Base-by-base conservation (phyloP, 2,113 vertebrate species). In the Nothoprocta perdicaria region DNA sequence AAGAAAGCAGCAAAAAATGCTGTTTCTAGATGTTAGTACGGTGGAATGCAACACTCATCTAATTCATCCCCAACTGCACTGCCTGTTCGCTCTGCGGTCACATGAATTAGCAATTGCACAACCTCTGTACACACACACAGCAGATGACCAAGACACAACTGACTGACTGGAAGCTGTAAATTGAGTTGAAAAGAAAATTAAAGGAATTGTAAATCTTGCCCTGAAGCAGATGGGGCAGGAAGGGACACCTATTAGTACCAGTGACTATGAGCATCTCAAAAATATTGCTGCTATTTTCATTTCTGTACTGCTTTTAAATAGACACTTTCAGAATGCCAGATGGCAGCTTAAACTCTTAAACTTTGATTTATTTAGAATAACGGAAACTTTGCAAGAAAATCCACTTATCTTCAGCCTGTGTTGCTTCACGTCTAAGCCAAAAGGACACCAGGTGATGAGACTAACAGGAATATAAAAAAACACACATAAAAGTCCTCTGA, bases 201-300 rank as follows among this genome's bases (percentile, higher is more conserved):
- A 85, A 85, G 12, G 62, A 94, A 92, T 87, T 82, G 45, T 66
- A 48, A 85, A 85, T 10, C 41, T 83, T 80, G 41, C 8, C 82
- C 60, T 80, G 45, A 12, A 82, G 23, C 7, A 18, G 21, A 50
- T 0, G 46, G 15, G 29, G 27, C 50, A 90, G 73, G 14, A 91
- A 9, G 3, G 43, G 73, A 82, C n/a, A 78, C 13, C 77, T 45
- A 12, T 40, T 72, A 63, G n/a, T 38, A 52, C 19, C 60, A 66
- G 72, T 11, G 35, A 41, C 55, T 27, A 50, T 15, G 5, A 57
- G 53, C 13, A 41, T 92, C 86, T 86, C 41, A 78, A 86, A 72
- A 55, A 55, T 57, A 57, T 57, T 38, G 45, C 3, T 86, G 29
- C 10, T 18, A 69, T 52, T 38, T 52, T 78, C 17, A 41, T 80